phyloP scores from a whole-genome alignment of 2,113 vertebrate genomes.

The Octodon degus region DNA sequence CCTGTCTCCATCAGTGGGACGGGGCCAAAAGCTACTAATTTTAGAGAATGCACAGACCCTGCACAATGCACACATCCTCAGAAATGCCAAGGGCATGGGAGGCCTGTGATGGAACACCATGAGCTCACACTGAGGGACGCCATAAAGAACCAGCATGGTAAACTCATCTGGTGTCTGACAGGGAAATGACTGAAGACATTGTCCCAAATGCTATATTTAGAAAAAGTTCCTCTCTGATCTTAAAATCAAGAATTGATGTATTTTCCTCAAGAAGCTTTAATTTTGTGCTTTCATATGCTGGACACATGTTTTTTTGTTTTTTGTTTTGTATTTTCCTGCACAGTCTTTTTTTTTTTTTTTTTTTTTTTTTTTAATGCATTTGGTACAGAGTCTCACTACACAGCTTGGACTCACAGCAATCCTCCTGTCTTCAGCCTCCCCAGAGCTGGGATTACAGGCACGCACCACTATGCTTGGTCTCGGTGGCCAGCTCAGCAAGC shows the following conservation, averaged over 20 bases:
- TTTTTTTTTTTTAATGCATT: no score
- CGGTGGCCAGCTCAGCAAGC: no score
- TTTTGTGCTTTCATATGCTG: slow-evolving; percentile 30
- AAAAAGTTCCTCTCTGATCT: slow-evolving; percentile 1
- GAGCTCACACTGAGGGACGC: neutral
- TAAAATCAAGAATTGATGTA: slow-evolving; percentile 11
- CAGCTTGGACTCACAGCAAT: no score
- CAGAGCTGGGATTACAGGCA: no score
- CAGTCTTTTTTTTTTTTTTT: no score
- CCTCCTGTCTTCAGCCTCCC: no score
- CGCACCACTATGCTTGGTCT: no score
- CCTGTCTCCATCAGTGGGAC: no score
- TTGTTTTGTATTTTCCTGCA: neutral
- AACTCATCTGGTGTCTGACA: neutral
- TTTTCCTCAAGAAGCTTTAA: neutral
- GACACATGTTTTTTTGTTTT: neutral
- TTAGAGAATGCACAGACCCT: slow-evolving; percentile 30
- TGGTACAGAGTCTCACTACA: no score
- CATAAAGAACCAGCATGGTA: neutral
- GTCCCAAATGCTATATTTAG: neutral
- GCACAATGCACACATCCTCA: neutral
- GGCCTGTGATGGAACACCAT: neutral
- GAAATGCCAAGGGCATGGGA: neutral
- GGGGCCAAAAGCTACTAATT: neutral
- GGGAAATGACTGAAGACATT: neutral